phyloP scores from a whole-genome alignment of 2,113 vertebrate genomes.

The Brachyhypopomus occidentalis region DNA sequence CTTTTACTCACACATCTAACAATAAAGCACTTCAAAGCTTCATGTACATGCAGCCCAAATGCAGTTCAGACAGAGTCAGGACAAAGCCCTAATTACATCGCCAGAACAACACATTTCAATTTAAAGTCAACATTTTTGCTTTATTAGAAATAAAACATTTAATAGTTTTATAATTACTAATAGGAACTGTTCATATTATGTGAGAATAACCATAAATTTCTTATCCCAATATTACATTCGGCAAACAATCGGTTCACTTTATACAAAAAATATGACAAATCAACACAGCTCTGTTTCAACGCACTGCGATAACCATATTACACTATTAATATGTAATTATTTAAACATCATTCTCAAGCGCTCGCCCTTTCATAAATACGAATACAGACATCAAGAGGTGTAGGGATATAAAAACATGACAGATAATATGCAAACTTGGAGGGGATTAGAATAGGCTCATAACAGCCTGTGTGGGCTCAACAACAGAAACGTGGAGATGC shows the following conservation, averaged over 20 bases:
- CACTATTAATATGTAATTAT: constrained; percentile 22
- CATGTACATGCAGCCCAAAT: neutral
- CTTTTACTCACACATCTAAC: too few species aligned
- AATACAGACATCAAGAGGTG: constrained; percentile 52
- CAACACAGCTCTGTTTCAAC: neutral
- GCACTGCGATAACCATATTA: too few species aligned
- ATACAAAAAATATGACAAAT: neutral
- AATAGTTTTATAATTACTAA: neutral
- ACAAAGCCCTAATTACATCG: neutral
- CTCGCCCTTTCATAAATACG: constrained; percentile 69
- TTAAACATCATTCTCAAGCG: constrained; percentile 58
- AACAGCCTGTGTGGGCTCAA: constrained; percentile 23
- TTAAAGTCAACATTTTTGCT: neutral
- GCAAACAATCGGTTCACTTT: neutral
- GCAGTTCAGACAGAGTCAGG: too few species aligned
- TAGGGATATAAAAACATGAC: constrained; percentile 42
- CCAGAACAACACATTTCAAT: neutral
- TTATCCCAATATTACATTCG: neutral
- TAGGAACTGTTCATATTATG: constrained; percentile 2
- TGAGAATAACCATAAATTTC: neutral
- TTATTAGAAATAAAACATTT: constrained; percentile 43
- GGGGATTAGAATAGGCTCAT: constrained; percentile 33
- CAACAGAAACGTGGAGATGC: neutral
- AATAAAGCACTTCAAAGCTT: neutral
- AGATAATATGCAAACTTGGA: constrained; percentile 42